Evolutionary conservation across 2,888 invertebrate species (phyloP).

Genomic region (Schrankia costaestrigalis): DNA sequence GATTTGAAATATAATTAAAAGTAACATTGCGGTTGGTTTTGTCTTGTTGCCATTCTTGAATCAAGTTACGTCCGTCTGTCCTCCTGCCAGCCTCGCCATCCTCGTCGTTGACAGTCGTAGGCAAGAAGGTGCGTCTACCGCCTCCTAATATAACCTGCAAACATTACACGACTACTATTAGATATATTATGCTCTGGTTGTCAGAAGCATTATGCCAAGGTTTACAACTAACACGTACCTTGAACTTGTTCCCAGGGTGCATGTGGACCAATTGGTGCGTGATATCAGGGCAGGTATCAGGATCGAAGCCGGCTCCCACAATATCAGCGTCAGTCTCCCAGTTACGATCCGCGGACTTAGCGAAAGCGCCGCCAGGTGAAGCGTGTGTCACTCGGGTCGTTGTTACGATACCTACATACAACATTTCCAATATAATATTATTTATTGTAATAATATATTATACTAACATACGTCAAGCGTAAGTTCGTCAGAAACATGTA

Average conservation of each 20-base stretch:
- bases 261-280: slow-evolving; percentile 84
- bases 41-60: slow-evolving; percentile 82
- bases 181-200: too few relatives aligned
- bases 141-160: slow-evolving; percentile 85
- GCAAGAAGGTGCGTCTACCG: slow-evolving; percentile 83
- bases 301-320: slow-evolving; percentile 52
- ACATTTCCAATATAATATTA: too few relatives aligned
- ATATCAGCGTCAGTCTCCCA: slow-evolving; percentile 85
- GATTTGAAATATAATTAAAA: slow-evolving; percentile 79
- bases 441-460: too few relatives aligned
- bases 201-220: background rate
- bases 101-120: slow-evolving; percentile 69
- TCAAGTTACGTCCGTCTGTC: slow-evolving; percentile 82
- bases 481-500: too few relatives aligned
- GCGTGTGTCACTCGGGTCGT: slow-evolving; percentile 89
- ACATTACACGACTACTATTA: background rate
- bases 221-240: slow-evolving; percentile 68
- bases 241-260: slow-evolving; percentile 83
- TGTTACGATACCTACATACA: slow-evolving; percentile 82
- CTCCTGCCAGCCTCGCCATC: slow-evolving; percentile 67
- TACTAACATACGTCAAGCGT: too few relatives aligned
- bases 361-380: slow-evolving; percentile 85
- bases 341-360: slow-evolving; percentile 82
- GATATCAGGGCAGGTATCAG: slow-evolving; percentile 83
- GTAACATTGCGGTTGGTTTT: slow-evolving; percentile 50